Percentiles rank a stretch among this genome's conserved stretches.
These are phyloP conservation scores for Rotaria macrura DNA, from an alignment of 2,888 invertebrate genomes.

Conservation along the genomic window DNA sequence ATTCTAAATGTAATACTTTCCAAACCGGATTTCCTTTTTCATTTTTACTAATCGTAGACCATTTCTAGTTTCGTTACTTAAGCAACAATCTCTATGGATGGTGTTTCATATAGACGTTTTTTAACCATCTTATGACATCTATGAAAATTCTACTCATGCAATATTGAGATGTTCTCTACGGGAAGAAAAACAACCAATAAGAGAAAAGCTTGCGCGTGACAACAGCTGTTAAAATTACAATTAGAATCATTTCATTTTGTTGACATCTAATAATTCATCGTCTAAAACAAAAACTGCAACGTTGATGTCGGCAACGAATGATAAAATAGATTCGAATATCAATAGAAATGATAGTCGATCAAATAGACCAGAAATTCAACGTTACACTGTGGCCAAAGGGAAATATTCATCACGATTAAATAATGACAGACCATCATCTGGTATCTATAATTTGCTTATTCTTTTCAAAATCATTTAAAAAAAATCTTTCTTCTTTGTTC, in stretches of 20 bases:
- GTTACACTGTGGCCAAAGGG: not conserved
- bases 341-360: not conserved
- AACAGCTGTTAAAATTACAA: not conserved
- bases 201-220: not conserved
- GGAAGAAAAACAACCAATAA: not conserved
- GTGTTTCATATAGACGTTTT: not conserved
- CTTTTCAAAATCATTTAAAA: too few species aligned
- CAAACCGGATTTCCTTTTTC: not conserved
- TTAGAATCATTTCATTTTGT: not conserved
- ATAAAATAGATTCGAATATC: not conserved
- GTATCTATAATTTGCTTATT: not conserved
- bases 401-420: constrained; percentile 11
- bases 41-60: not conserved
- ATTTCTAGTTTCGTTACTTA: not conserved
- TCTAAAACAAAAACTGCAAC: not conserved
- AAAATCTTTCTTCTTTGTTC: too few species aligned
- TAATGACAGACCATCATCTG: not conserved
- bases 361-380: not conserved
- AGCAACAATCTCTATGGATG: not conserved
- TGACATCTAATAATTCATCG: not conserved
- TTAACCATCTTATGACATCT: not conserved
- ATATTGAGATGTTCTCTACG: not conserved
- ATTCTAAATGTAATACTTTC: not conserved
- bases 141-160: not conserved
- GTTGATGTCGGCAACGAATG: not conserved